Base-by-base conservation (phyloP, 2,888 invertebrate genomes). In the Epistrophella euchroma region DNA sequence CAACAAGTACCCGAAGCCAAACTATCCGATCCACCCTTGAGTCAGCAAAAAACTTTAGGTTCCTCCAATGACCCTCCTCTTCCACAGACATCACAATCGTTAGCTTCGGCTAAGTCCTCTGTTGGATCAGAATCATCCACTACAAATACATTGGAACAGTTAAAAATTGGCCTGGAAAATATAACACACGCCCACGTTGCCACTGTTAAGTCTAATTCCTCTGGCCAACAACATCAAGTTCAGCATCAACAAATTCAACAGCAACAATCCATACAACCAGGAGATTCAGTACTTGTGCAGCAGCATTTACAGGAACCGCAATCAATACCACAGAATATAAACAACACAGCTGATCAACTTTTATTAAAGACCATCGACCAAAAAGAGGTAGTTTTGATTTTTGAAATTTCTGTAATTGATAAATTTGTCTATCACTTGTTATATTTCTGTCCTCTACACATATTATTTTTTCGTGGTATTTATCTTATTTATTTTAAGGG, bases 161-260 rank as follows among this genome's bases (percentile, higher is more conserved):
- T 94, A 4, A 94, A 94, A 90, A 94, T 94, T 75, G 94, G 94
- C 75, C 90, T 94, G 45, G 94, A 94, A 87, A 94, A 94, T 86
- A 92, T 94, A 74, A 94, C 94, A 35, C 93, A 94, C 83, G 93
- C 93, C 4, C 93, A 94, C 89, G 93, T 92, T 5, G 79, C 88
- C 5, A 89, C 88, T 4, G 60, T 47, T 9, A 85, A 85, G 11
- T 73, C 47, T 9, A 72, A 90, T 2, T 88, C 90, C 64, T 89
- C 58, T 17, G 2, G 89, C 88, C 25, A 90, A 89, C 50, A 91
- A 89, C 60, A 89, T 82, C 32, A n/a, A 32, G 7, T 32, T 35
- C 32, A 15, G 5, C 15, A 6, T 43, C n/a, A n/a, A 43, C 7
- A 7, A 43, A 43, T 7, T n/a, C 43, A 37, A 22, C 22, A 17